Base-by-base conservation (phyloP, 2,113 vertebrate genomes). In the Salvelinus sp. region DNA sequence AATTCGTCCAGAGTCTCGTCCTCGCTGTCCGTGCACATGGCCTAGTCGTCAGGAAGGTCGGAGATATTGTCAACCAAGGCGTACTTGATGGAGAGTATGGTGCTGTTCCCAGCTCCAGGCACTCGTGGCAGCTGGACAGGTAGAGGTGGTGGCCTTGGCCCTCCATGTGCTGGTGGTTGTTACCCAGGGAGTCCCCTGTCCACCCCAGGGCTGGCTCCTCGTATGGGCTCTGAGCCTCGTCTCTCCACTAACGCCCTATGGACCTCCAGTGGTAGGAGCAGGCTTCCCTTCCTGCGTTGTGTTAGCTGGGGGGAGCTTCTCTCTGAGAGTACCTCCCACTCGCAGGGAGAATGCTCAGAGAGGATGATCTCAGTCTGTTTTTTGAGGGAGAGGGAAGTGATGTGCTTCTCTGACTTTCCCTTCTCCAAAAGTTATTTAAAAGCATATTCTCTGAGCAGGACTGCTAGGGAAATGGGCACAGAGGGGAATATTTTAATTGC, bases 81-180 rank as follows among this genome's bases (percentile, higher is more conserved):
- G 25, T 90, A 96, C 78, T 84, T 95, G 30, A 99, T 94, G 0
- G 97, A 97, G 0, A 96, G 94, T 0, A 99, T 98, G 84, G 98
- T 99, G 87, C 95, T 97, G 87, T 82, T 96, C 81, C 98, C 3
- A 99, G 89, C 76, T 97, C 93, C 86, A 96, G 84, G 22, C 98
- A 99, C 75, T 99, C 97, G 0, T 92, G 92, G 89, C 98, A 99
- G 88, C 95, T 99, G 70, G 94, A 96, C 2, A 98, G 91, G 78
- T 99, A 97, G 38, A 99, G 90, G 75, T 92, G 94, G 38, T 89
- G 91, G 72, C 85, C 86, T 13, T 90, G 90, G 69, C 80, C 84
- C 25, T 92, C 90, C 89, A 88, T 90, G 81, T 90, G 89, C 16
- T 84, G 83, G 78, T 87, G 86, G 28, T 81, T 83, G 1, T 81